phyloP scores from a whole-genome alignment of 2,113 vertebrate genomes.

The Reinhardtius hippoglossoides region DNA sequence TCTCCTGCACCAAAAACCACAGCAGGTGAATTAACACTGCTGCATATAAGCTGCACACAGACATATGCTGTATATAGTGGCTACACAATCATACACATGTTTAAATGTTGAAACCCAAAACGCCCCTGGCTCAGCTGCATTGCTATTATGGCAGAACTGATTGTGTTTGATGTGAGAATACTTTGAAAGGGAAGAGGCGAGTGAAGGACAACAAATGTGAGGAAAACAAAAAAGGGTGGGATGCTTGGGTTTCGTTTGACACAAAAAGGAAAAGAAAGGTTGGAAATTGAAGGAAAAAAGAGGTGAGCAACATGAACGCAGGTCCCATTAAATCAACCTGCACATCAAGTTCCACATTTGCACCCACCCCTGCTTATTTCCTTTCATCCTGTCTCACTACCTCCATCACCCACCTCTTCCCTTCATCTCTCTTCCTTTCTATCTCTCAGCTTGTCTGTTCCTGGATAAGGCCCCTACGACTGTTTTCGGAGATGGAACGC shows the following conservation, averaged over 20 bases:
- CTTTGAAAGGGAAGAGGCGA: conserved; percentile 43
- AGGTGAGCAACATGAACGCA: conserved; percentile 11
- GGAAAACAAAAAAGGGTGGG: conserved; percentile 11
- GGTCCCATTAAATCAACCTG: conserved; percentile 44
- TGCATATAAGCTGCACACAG: background rate
- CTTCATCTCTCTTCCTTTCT: conserved; percentile 31
- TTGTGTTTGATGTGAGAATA: conserved; percentile 46
- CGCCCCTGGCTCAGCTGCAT: background rate
- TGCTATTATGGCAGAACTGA: conserved; percentile 9
- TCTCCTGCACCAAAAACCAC: background rate
- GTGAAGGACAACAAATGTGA: conserved; percentile 18
- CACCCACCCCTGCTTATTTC: conserved; percentile 36
- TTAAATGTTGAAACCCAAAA: background rate
- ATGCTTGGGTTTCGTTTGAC: conserved; percentile 26
- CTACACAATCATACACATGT: background rate
- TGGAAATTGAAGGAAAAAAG: conserved; percentile 4
- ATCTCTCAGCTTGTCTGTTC: conserved; percentile 41
- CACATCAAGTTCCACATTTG: conserved; percentile 30
- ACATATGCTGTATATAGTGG: background rate
- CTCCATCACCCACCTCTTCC: conserved; percentile 47
- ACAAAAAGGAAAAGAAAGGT: conserved; percentile 25
- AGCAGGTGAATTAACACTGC: background rate
- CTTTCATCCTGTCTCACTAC: conserved; percentile 47
- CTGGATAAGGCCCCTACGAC: conserved; percentile 27
- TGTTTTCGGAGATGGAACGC: conserved; percentile 42